Evolutionary conservation across 2,113 vertebrate genomes (phyloP), one percentile per base, ranked within the genome.

Genomic region (Daboia siamensis): DNA sequence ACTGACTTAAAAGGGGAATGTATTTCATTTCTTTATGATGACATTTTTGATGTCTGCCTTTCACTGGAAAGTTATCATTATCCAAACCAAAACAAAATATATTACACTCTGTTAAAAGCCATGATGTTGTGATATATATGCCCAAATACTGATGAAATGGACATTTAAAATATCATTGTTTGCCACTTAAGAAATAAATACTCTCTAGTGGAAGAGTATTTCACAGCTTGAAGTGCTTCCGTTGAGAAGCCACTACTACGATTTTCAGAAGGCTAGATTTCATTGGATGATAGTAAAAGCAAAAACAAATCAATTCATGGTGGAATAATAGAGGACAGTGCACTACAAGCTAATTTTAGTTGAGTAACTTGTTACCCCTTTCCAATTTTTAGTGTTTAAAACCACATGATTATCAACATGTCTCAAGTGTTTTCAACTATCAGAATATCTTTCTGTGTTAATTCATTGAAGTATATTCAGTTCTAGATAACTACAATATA

Each of bases 341-440:
- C 64, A 13, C n/a, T 74, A 74, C 29, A 74, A 33, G 4, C 64
- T 17, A 74, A 17, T 74, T 74, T 74, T 33, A 33, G 0, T 74
- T 5, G 64, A 33, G 13, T 69, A n/a, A n/a, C 64, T 33, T 69
- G 64, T 57, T 23, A 44, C 21, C 55, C 20, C 33, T 59, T 56
- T 39, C 46, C 6, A 87, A 91, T 91, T 96, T 95, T 93, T 57
- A 90, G 93, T 23, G 46, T 13, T 17, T 89, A 59, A 94, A 94
- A 57, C 4, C 4, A 1, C 59, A 92, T 93, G 91, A 24, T 92
- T 94, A 88, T 54, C 88, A 95, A 90, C 94, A 95, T 87, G 90
- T 86, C 94, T 93, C 46, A 51, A 95, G 94, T 95, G 91, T 94
- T 96, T 96, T 95, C 92, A 92, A 44, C 89, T 29, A 92, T 94